Percentiles rank a stretch among this genome's conserved stretches.
Conservation (phyloP, 2,797 vertebrate genomes). For the Mastacembelus armatus region DNA sequence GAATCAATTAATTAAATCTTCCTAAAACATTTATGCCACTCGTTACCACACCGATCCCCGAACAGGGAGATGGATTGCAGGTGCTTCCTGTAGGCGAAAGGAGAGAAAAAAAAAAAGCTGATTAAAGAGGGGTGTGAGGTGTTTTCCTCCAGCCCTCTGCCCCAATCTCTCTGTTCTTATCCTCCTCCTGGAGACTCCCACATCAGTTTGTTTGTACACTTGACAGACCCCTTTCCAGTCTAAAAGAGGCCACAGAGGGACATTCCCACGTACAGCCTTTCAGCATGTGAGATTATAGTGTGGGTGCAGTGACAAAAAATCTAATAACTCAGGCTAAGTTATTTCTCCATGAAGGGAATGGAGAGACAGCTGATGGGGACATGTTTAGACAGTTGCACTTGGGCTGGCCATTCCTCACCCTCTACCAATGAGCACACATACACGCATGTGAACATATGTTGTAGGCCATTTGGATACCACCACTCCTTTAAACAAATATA, state of each 20-base stretch:
- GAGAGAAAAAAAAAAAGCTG: slow-evolving; percentile 37
- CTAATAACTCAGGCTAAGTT: slow-evolving; percentile 78
- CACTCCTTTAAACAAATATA: slow-evolving; percentile 68
- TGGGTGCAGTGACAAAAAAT: slow-evolving; percentile 65
- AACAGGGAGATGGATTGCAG: slow-evolving; percentile 77
- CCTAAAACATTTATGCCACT: slow-evolving; percentile 74
- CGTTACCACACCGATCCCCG: slow-evolving; percentile 64
- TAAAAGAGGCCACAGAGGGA: slow-evolving; percentile 54
- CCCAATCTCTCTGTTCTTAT: slow-evolving; percentile 21
- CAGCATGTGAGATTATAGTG: slow-evolving; percentile 47
- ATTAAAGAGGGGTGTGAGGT: slow-evolving; percentile 65
- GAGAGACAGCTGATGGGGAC: slow-evolving; percentile 85
- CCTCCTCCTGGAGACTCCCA: slow-evolving; percentile 22
- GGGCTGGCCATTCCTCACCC: slow-evolving; percentile 69
- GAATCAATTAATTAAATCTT: slow-evolving; percentile 80
- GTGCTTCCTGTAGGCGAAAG: slow-evolving; percentile 74
- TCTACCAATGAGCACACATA: slow-evolving; percentile 31
- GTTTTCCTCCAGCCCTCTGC: slow-evolving; percentile 54
- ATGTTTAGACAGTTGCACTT: slow-evolving; percentile 81
- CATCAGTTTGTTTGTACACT: slow-evolving; percentile 23
- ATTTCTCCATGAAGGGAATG: slow-evolving; percentile 72
- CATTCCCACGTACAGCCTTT: slow-evolving; percentile 45
- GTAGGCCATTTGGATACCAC: slow-evolving; percentile 48
- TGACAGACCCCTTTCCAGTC: slow-evolving; percentile 42
- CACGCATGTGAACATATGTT: slow-evolving; percentile 27